These are phyloP conservation scores for Polydesmus complanatus DNA, from an alignment of 2,888 invertebrate species.

Conservation along the genomic window DNA sequence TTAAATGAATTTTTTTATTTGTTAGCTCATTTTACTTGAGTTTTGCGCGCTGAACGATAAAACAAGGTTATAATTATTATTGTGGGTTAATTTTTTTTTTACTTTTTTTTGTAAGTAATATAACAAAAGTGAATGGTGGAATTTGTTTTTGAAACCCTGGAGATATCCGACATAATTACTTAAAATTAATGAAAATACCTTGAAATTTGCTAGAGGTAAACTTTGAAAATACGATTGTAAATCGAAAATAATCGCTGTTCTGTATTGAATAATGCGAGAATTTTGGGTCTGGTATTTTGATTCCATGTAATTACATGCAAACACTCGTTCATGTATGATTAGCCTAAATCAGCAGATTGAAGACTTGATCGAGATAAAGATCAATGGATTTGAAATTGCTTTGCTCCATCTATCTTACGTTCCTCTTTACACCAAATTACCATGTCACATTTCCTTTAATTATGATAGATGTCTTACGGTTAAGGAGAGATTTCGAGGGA, in stretches of 20 bases:
- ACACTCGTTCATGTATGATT: not conserved
- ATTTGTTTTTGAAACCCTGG: not conserved
- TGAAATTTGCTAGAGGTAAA: too few species aligned
- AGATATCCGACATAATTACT: not conserved
- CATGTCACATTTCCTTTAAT: conserved; percentile 15
- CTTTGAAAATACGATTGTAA: too few species aligned
- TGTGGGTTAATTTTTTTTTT: too few species aligned
- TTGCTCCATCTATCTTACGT: conserved; percentile 11
- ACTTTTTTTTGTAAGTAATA: too few species aligned
- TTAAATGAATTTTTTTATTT: too few species aligned
- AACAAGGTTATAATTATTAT: too few species aligned
- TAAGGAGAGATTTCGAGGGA: not conserved
- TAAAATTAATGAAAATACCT: not conserved
- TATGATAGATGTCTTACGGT: conserved; percentile 13
- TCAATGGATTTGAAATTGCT: conserved; percentile 9
- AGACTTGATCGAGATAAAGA: not conserved
- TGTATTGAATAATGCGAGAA: not conserved
- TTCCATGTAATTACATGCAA: not conserved
- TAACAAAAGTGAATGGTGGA: too few species aligned
- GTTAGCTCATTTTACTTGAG: too few species aligned
- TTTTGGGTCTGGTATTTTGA: not conserved
- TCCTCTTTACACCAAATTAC: conserved; percentile 12
- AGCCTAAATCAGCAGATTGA: not conserved
- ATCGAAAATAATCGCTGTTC: too few species aligned
- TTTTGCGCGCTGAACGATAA: too few species aligned